These are phyloP conservation scores for Argopecten irradians DNA, from an alignment of 1,140 invertebrate genomes.

Conservation along the genomic window DNA sequence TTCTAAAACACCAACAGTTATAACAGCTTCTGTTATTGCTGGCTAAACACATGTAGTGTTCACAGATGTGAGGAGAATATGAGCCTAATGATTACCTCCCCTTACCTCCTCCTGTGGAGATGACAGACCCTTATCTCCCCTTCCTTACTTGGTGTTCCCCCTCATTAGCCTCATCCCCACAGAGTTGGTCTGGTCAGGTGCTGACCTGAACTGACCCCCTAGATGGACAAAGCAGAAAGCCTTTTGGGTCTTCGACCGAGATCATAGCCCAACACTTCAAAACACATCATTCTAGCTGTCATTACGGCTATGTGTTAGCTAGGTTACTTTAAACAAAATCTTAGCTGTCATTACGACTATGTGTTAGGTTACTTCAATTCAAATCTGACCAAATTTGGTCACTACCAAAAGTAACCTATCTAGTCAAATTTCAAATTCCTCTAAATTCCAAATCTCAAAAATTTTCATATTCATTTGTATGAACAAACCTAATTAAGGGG, in stretches of 20 bases:
- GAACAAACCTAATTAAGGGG: too few relatives aligned
- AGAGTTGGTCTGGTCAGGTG: background rate
- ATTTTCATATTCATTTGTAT: too few relatives aligned
- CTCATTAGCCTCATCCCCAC: background rate
- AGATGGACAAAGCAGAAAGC: constrained; percentile 4
- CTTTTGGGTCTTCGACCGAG: background rate
- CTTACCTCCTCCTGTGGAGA: background rate
- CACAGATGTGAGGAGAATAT: background rate
- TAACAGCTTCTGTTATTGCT: background rate
- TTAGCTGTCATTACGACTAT: background rate
- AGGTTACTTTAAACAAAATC: background rate
- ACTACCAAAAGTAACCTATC: background rate
- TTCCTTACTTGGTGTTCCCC: constrained; percentile 1
- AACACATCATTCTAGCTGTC: background rate
- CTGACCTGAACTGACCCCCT: background rate
- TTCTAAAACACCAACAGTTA: constrained; percentile 24
- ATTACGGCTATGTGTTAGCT: background rate
- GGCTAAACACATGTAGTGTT: background rate
- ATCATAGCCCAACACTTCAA: background rate
- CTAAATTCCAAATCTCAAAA: too few relatives aligned
- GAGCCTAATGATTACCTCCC: background rate
- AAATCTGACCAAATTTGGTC: background rate
- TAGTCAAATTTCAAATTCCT: too few relatives aligned
- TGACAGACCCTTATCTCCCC: background rate
- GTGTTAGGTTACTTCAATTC: background rate